Base-by-base conservation (phyloP, 2,888 invertebrate species). In the Heterodera filipjevi region DNA sequence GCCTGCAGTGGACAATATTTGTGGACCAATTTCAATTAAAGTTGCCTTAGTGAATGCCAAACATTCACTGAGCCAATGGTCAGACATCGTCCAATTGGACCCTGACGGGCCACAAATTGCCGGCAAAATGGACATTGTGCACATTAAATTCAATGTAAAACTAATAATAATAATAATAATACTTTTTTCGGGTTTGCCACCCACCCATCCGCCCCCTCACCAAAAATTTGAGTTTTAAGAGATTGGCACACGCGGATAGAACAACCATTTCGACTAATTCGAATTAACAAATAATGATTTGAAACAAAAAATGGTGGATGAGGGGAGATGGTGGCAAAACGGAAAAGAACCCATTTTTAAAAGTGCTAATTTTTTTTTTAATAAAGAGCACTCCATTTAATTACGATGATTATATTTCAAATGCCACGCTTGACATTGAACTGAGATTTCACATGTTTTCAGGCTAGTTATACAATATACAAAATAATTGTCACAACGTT, bases 341-440 rank as follows among this genome's bases (percentile, higher is more conserved):
- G n/a, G n/a, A n/a, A n/a, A n/a, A n/a, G n/a, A n/a, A n/a, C n/a
- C n/a, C n/a, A n/a, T n/a, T n/a, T n/a, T n/a, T n/a, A n/a, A n/a
- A n/a, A n/a, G n/a, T n/a, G n/a, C n/a, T 68, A 72, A 10, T 64
- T 27, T 35, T 66, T 71, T 72, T 53, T 66, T 35, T 49, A 44
- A 35, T 81, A 66, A 44, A 84, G 82, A 79, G 83, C 27, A 79
- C 64, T 14, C 82, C 81, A 2, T 84, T 80, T 53, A 71, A 80
- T 30, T 33, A 64, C 0, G 81, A 79, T 14, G 79, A 82, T 75
- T 85, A 84, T 76, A n/a, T 79, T 64, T 80, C 85, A 1, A 87
- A 87, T 74, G 86, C 82, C 1, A 86, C 87, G 19, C 76, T 87
- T 3, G 75, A 80, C 22, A 75, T 87, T 5, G 82, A 81, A 6